phyloP scores from a whole-genome alignment of 2,797 vertebrate species.

The Otolemur crassicaudatus region DNA sequence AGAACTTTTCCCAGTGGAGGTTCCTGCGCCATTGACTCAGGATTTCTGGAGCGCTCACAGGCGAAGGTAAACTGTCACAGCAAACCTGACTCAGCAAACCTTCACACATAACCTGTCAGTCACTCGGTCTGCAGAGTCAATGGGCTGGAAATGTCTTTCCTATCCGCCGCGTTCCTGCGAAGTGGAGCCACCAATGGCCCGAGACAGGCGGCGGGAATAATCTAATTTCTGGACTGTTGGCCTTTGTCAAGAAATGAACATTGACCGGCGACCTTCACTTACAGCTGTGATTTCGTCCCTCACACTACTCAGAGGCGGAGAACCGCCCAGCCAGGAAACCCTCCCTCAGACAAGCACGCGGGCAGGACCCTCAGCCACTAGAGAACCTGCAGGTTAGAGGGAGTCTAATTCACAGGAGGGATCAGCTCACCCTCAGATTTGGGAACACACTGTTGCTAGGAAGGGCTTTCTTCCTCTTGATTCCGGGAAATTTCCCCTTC shows the following conservation, averaged over 20 bases:
- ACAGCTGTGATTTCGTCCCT: not conserved
- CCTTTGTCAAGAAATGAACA: not conserved
- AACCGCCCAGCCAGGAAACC: not conserved
- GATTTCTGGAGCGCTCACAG: not conserved
- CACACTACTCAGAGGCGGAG: not conserved
- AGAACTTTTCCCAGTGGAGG: not conserved
- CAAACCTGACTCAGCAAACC: not conserved
- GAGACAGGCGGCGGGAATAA: not conserved
- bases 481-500: not conserved
- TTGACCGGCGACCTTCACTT: not conserved
- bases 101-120: not conserved
- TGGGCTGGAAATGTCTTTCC: not conserved
- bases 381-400: not conserved
- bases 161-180: not conserved
- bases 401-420: not conserved
- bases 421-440: not conserved
- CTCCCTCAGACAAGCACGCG: not conserved
- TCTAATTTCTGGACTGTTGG: not conserved
- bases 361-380: no score
- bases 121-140: not conserved
- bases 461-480: not conserved
- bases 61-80: not conserved
- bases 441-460: not conserved
- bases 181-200: not conserved
- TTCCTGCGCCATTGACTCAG: not conserved